Percentiles rank a stretch among this genome's conserved stretches.
Evolutionary conservation across 2,113 vertebrate genomes (phyloP).

Genomic region (Oenanthe oenanthe): DNA sequence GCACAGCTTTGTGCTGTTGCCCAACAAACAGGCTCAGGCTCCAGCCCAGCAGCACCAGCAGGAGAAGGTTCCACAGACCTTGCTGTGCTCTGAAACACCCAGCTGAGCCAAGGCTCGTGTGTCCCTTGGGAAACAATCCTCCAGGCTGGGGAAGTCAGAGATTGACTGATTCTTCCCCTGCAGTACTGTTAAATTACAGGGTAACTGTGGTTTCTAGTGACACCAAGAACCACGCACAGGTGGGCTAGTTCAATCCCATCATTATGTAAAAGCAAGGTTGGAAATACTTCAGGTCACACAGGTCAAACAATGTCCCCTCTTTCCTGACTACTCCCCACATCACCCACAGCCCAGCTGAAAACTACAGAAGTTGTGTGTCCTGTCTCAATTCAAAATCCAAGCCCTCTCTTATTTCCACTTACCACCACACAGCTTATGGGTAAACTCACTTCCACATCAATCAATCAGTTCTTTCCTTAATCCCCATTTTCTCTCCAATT

Average conservation of each 20-base stretch:
- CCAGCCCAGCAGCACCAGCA: background rate
- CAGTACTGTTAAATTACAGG: background rate
- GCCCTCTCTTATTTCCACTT: background rate
- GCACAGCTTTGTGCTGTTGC: background rate
- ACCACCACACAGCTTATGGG: background rate
- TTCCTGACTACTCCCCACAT: background rate
- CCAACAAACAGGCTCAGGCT: background rate
- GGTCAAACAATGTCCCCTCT: background rate
- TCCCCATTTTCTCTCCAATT: background rate
- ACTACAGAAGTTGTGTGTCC: background rate
- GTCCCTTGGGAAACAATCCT: background rate
- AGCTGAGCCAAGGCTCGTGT: rapidly evolving
- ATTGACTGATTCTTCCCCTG: background rate
- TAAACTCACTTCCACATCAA: background rate
- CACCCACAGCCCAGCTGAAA: background rate
- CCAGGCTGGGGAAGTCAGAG: background rate
- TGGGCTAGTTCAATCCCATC: background rate
- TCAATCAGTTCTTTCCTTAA: background rate
- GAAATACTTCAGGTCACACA: background rate
- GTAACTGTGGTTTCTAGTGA: background rate
- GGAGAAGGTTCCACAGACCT: background rate
- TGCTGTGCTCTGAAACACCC: rapidly evolving
- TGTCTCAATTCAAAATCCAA: background rate
- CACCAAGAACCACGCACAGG: rapidly evolving
- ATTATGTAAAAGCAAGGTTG: background rate